These are phyloP conservation scores for Agriotes lineatus DNA, from an alignment of 2,888 invertebrate genomes.

Conservation along the genomic window DNA sequence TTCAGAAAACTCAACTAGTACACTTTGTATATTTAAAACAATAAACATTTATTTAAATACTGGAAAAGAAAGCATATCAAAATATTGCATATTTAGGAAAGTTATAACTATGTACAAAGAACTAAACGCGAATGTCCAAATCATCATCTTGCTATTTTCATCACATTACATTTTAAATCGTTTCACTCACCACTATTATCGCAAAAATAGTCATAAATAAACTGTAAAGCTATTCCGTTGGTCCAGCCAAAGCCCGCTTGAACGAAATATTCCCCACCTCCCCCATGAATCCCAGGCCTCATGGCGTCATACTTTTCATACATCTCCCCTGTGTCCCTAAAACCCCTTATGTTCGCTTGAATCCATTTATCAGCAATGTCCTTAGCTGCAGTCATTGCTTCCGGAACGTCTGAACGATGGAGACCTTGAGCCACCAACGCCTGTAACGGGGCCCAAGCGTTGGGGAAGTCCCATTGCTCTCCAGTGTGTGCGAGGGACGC, in stretches of 20 bases:
- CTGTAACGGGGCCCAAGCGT: conserved; percentile 88
- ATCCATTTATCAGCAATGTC: conserved; percentile 79
- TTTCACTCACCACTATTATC: no score
- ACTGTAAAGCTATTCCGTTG: conserved; percentile 58
- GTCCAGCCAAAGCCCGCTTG: conserved; percentile 62
- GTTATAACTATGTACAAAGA: no score
- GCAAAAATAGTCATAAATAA: conserved; percentile 70
- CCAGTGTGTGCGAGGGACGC: conserved; percentile 74
- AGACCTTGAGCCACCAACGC: conserved; percentile 79
- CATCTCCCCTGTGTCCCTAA: conserved; percentile 72
- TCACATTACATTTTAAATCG: no score
- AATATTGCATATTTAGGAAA: no score
- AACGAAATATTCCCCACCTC: conserved; percentile 78
- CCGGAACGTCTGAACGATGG: conserved; percentile 69
- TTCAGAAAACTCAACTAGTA: no score
- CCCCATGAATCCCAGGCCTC: conserved; percentile 75
- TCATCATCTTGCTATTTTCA: no score
- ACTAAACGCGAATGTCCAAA: no score
- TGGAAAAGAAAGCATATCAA: no score
- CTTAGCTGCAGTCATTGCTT: conserved; percentile 72
- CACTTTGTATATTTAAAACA: no score
- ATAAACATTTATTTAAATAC: no score
- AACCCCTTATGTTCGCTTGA: conserved; percentile 75
- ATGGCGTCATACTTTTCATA: conserved; percentile 81
- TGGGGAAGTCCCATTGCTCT: conserved; percentile 86